A percentile compares a stretch with the other conserved stretches of the same genome.
These are phyloP conservation scores for Tipula lateralis DNA, from an alignment of 2,888 invertebrate genomes.

Conservation along the genomic window DNA sequence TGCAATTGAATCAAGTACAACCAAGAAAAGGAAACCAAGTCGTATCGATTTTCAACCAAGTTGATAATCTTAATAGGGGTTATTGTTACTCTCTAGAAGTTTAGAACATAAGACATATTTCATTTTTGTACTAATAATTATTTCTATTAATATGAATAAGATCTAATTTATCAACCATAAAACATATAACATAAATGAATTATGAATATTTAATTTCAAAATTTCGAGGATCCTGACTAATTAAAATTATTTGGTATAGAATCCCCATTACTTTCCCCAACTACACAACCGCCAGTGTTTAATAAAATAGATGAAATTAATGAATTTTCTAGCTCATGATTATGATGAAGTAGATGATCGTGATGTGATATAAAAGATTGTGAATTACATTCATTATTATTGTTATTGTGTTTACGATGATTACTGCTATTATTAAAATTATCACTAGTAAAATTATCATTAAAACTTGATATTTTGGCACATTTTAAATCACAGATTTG, in stretches of 20 bases:
- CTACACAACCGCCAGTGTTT: neutral
- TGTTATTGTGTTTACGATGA: neutral
- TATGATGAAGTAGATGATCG: neutral
- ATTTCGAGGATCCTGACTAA: neutral
- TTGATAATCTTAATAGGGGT: too few relatives aligned
- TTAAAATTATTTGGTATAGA: neutral
- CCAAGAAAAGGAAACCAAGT: too few relatives aligned
- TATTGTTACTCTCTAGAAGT: too few relatives aligned
- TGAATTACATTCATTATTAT: constrained; percentile 19
- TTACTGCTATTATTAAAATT: neutral
- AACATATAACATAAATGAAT: too few relatives aligned
- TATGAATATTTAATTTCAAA: too few relatives aligned
- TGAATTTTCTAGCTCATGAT: neutral
- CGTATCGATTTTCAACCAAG: too few relatives aligned
- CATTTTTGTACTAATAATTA: too few relatives aligned
- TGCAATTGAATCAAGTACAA: too few relatives aligned
- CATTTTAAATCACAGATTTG: constrained; percentile 29
- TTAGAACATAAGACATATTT: too few relatives aligned
- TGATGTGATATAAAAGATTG: neutral
- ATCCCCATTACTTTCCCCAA: neutral
- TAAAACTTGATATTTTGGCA: constrained; percentile 27
- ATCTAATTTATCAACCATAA: too few relatives aligned
- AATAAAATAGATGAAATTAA: constrained; percentile 19
- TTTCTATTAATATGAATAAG: too few relatives aligned
- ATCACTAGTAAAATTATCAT: constrained; percentile 26